These are phyloP conservation scores for Heliconius aoede DNA, from an alignment of 2,888 invertebrate genomes.

Conservation along the genomic window DNA sequence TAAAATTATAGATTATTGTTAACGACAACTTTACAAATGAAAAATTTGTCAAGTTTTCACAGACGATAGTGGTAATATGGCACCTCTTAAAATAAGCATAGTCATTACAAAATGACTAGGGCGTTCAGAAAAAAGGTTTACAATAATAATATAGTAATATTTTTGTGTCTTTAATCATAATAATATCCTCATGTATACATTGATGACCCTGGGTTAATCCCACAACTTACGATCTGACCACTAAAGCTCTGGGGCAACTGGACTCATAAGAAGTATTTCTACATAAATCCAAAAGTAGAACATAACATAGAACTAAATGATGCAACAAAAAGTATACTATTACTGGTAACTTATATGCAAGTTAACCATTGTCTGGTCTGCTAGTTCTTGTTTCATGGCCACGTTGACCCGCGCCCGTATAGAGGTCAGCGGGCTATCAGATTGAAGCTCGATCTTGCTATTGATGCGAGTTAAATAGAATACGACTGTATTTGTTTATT, in stretches of 20 bases:
- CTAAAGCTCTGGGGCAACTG: background rate
- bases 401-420: slow-evolving; percentile 65
- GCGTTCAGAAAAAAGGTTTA: background rate
- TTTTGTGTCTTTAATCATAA: background rate
- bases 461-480: slow-evolving; percentile 60
- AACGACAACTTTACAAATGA: no score
- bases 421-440: slow-evolving; percentile 67
- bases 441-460: slow-evolving; percentile 65
- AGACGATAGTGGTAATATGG: background rate
- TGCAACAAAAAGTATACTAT: slow-evolving; percentile 18
- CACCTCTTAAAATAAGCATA: background rate
- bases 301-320: background rate
- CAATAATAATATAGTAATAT: background rate
- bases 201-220: background rate
- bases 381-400: slow-evolving; percentile 62
- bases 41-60: no score
- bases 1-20: no score
- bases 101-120: background rate
- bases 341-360: slow-evolving; percentile 3
- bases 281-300: slow-evolving; percentile 1
- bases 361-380: slow-evolving; percentile 41
- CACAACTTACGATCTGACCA: background rate
- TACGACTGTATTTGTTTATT: slow-evolving; percentile 37
- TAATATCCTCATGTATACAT: background rate
- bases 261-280: background rate